Evolutionary conservation across 1,140 invertebrate genomes (phyloP), one percentile per base, ranked within the genome.

Genomic region (Aphelenchoides fujianensis): DNA sequence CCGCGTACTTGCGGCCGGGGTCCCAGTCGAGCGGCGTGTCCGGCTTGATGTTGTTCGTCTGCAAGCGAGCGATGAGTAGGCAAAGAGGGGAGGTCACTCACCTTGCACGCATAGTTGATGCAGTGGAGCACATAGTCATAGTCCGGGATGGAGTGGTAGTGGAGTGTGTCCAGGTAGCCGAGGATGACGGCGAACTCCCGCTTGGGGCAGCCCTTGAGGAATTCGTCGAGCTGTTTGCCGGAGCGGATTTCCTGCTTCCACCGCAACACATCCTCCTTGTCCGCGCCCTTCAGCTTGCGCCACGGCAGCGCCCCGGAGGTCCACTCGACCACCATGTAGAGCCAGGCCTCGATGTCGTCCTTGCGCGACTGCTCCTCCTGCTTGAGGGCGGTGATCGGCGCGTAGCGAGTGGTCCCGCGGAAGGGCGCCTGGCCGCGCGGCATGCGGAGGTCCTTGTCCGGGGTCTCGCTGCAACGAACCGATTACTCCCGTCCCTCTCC

Each of bases 341-440:
- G 5, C 71, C 71, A 71, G 3, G 73, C 71, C 31, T 61, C 70
- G 36, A 71, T 71, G 52, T 71, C 70, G 70, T 71, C 70, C 31
- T 71, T 71, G 31, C 70, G 71, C n/a, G 70, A 55, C 37, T 71
- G 70, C 73, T 71, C 70, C n/a, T 27, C 23, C 9, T 71, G 48
- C 16, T 35, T 2, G 5, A 55, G 34, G 3, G 70, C 70, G 7
- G 70, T 52, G 7, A 71, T 54, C 5, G 70, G 55, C 2, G 70
- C 69, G 28, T 71, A 71, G 7, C 69, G 69, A 73, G 69, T 71
- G 23, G 69, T 71, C 16, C 69, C 69, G 2, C 69, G 69, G 34
- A 71, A 71, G n/a, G 69, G 69, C 16, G 69, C 69, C 32, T 66
- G 32, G 27, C 19, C 70, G 5, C 69, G 3, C n/a, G 69, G 69